Conservation (phyloP, 1,140 invertebrate species). For the Apis mellifera region Amel_HAv3.1 CM009931.2:27389501-27390000, state of each 20-base stretch:
- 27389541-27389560: constrained; percentile 2
- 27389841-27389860: too few species aligned
- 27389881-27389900: too few species aligned
- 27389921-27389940: too few species aligned
- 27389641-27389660: constrained; percentile 27
- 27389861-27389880: too few species aligned
- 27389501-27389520: neutral
- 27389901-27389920: too few species aligned
- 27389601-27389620: constrained; percentile 15
- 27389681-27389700: neutral
- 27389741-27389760: too few species aligned
- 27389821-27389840: too few species aligned
- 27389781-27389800: too few species aligned
- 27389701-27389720: too few species aligned
- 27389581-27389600: neutral
- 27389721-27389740: too few species aligned
- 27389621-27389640: constrained; percentile 44
- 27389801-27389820: too few species aligned
- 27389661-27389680: neutral
- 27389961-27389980: constrained; percentile 30
- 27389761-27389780: too few species aligned
- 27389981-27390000: constrained; percentile 18
- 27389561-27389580: neutral
- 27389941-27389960: neutral
- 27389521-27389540: neutral